These are phyloP conservation scores for Drosophila jambulina DNA, from an alignment of 1,140 invertebrate species.

Conservation along the genomic window DNA sequence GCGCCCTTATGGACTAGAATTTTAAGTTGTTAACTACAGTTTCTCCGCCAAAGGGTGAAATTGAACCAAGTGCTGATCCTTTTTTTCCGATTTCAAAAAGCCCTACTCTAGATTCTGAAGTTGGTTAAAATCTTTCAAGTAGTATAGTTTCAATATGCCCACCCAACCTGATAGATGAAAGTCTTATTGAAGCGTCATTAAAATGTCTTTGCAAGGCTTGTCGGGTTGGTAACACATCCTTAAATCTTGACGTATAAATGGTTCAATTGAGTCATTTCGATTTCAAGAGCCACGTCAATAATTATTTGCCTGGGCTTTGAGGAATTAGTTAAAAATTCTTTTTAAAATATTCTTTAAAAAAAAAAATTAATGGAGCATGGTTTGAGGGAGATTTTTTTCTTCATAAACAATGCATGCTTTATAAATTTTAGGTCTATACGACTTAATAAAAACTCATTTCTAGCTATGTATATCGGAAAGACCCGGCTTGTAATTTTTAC, in stretches of 20 bases:
- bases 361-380: no score
- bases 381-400: no score
- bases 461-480: slow-evolving; percentile 1
- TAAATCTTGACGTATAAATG: slow-evolving; percentile 3
- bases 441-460: not conserved
- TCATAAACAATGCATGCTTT: no score
- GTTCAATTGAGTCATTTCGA: not conserved
- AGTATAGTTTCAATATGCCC: no score
- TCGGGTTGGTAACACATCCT: not conserved
- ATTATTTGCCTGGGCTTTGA: not conserved
- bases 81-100: no score
- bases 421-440: no score
- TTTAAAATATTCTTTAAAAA: not conserved
- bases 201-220: not conserved
- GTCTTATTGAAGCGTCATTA: not conserved
- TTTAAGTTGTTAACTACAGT: no score
- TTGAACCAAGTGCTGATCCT: no score
- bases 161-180: not conserved
- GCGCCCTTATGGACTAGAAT: no score
- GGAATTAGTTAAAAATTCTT: not conserved
- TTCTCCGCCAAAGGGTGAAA: no score
- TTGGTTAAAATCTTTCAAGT: no score
- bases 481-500: not conserved
- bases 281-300: not conserved
- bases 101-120: no score